Evolutionary conservation across 23 tunicate genomes (phyloP).

Genomic region (Phallusia fumigata): DNA sequence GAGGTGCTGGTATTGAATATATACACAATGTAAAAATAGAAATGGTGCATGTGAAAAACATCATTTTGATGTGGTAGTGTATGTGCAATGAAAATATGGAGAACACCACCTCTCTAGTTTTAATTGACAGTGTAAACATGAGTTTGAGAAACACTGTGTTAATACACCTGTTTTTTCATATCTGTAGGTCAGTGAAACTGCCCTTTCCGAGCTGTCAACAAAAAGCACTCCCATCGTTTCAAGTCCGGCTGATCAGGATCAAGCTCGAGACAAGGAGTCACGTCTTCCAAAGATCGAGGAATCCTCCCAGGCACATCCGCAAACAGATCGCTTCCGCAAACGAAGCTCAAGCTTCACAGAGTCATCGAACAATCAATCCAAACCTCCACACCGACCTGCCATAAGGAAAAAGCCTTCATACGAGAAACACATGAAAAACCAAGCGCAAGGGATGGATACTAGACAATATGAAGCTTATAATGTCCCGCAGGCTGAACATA

Average conservation of each 20-base stretch:
- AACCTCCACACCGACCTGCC: not conserved
- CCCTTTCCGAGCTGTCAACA: slow-evolving; percentile 53
- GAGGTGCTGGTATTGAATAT: no score
- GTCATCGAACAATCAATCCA: not conserved
- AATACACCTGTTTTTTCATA: not conserved
- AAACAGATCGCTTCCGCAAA: slow-evolving; percentile 34
- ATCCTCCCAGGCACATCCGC: not conserved
- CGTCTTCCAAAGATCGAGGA: slow-evolving; percentile 36
- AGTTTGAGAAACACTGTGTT: no score
- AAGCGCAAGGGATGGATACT: slow-evolving; percentile 10
- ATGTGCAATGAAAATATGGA: no score
- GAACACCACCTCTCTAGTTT: no score
- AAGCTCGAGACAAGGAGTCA: not conserved
- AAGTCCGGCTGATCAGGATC: slow-evolving; percentile 10
- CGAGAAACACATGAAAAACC: not conserved
- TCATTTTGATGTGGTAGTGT: no score
- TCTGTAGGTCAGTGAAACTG: slow-evolving; percentile 52
- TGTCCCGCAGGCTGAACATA: slow-evolving; percentile 17
- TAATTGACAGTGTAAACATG: no score
- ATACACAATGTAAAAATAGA: no score
- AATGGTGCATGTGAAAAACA: no score
- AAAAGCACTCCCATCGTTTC: slow-evolving; percentile 49
- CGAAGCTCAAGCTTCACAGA: slow-evolving; percentile 82
- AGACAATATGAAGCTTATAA: slow-evolving; percentile 10
- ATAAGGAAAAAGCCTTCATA: not conserved